phyloP scores from a whole-genome alignment of 92 coral and sea anemone species.

The Parazoanthus darwini region DNA sequence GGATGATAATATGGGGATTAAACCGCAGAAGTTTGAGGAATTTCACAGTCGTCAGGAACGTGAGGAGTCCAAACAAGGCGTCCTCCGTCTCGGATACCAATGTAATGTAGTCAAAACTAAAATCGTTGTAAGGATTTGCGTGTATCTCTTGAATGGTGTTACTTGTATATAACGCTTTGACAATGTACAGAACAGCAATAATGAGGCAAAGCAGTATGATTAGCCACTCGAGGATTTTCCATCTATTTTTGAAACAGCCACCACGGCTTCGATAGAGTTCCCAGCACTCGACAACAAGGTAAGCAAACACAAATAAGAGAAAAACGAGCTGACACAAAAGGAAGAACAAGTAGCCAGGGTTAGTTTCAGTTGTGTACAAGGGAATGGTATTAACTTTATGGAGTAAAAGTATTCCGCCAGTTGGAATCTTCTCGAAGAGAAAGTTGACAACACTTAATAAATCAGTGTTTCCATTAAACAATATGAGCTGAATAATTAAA shows the following conservation, averaged over 20 bases:
- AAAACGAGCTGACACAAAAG: conserved; percentile 60
- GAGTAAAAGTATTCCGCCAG: conserved; percentile 52
- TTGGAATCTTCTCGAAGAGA: conserved; percentile 63
- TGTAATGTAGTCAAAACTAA: conserved; percentile 62
- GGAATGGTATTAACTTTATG: conserved; percentile 35
- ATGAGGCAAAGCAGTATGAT: conserved; percentile 48
- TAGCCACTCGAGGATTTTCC: conserved; percentile 57
- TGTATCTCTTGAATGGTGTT: conserved; percentile 50
- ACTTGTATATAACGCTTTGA: conserved; percentile 49
- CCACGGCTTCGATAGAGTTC: conserved; percentile 41
- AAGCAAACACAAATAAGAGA: conserved; percentile 57
- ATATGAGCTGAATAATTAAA: conserved; percentile 48
- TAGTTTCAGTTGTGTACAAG: conserved; percentile 23
- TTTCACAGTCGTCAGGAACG: conserved; percentile 62
- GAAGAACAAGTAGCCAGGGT: conserved; percentile 40
- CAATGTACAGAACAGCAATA: conserved; percentile 52
- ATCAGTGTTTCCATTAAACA: conserved; percentile 66
- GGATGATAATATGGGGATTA: conserved; percentile 45
- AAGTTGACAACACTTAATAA: conserved; percentile 54
- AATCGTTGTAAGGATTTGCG: conserved; percentile 58
- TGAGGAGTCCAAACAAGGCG: conserved; percentile 45
- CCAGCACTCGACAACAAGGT: conserved; percentile 54
- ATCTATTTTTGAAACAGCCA: conserved; percentile 47
- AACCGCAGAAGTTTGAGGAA: conserved; percentile 57
- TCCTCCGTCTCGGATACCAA: conserved; percentile 60